Percentiles rank a stretch among this genome's conserved stretches.
These are phyloP conservation scores for Elaphurus davidianus DNA, from an alignment of 2,113 vertebrate species.

Conservation along the genomic window DNA sequence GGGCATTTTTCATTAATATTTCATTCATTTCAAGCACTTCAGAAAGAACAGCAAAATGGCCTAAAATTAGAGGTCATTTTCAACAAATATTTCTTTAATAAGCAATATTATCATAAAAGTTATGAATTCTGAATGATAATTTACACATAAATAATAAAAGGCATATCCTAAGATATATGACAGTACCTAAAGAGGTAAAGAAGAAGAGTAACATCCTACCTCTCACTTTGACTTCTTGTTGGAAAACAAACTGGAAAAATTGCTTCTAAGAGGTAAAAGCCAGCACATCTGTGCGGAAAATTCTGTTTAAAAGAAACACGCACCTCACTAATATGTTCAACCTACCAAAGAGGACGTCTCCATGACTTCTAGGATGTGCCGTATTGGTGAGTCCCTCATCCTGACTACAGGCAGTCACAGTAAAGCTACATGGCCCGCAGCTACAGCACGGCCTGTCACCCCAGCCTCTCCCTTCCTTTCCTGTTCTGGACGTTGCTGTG, in stretches of 20 bases:
- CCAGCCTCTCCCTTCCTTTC: background rate
- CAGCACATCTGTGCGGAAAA: background rate
- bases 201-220: background rate
- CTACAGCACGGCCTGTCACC: background rate
- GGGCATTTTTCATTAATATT: constrained; percentile 56
- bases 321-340: background rate
- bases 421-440: background rate
- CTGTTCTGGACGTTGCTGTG: background rate
- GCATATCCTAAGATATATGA: background rate
- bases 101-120: constrained; percentile 2
- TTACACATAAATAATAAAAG: constrained; percentile 25
- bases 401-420: background rate
- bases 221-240: background rate
- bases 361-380: background rate
- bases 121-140: background rate
- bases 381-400: background rate
- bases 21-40: constrained; percentile 23
- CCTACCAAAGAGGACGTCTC: background rate
- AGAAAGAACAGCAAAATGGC: constrained; percentile 1
- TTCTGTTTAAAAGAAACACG: background rate
- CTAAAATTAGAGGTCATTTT: constrained; percentile 39
- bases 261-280: background rate
- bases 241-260: background rate
- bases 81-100: constrained; percentile 39
- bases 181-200: background rate